phyloP scores from a whole-genome alignment of 1,140 invertebrate species.

The Arctopsyche grandis region DNA sequence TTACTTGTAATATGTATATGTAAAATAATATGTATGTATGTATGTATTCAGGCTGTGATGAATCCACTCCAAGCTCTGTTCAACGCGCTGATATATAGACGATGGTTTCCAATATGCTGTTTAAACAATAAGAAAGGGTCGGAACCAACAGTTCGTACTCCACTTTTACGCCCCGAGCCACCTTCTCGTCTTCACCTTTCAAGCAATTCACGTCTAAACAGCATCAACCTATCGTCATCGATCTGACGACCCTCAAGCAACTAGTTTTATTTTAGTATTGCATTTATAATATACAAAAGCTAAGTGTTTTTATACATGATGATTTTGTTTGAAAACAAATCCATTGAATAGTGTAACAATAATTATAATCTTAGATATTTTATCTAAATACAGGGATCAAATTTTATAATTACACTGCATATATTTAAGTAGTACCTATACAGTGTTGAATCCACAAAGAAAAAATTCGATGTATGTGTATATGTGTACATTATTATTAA shows the following conservation, averaged over 20 bases:
- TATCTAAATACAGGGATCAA: too few relatives aligned
- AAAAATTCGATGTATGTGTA: too few relatives aligned
- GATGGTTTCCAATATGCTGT: slow-evolving; percentile 64
- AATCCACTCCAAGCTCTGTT: slow-evolving; percentile 86
- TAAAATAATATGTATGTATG: slow-evolving; percentile 19
- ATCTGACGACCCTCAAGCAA: not conserved
- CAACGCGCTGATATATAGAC: slow-evolving; percentile 80
- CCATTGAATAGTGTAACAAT: too few relatives aligned
- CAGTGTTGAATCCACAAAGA: too few relatives aligned
- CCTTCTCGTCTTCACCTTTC: slow-evolving; percentile 48
- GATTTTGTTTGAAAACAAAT: not conserved
- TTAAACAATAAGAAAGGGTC: not conserved
- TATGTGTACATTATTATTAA: too few relatives aligned
- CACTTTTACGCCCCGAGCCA: slow-evolving; percentile 33
- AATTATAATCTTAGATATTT: too few relatives aligned
- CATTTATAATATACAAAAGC: too few relatives aligned
- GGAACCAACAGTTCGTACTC: slow-evolving; percentile 25
- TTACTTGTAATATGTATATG: not conserved
- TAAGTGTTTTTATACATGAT: not conserved
- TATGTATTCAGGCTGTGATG: slow-evolving; percentile 71
- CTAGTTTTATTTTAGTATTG: slow-evolving; percentile 12
- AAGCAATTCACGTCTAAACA: slow-evolving; percentile 25
- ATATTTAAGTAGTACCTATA: too few relatives aligned
- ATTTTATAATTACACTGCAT: too few relatives aligned
- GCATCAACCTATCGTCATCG: slow-evolving; percentile 39